Evolutionary conservation across 2,888 invertebrate genomes (phyloP).

Genomic region (Chorisops tibialis): DNA sequence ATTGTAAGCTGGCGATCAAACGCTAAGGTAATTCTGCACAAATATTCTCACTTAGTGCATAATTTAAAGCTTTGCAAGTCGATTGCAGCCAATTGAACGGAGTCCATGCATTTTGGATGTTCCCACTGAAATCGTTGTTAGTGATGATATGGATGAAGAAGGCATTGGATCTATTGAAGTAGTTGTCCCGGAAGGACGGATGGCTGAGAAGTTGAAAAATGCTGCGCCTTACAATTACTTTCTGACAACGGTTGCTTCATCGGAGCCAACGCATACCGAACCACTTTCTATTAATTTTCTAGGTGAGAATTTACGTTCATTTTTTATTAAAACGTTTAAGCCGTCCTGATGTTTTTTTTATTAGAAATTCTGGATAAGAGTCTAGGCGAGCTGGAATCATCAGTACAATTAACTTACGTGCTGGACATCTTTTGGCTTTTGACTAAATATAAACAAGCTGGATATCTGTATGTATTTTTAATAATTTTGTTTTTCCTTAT

Average conservation of each 20-base stretch:
- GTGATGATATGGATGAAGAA: conserved; percentile 45
- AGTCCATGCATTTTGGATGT: too few relatives aligned
- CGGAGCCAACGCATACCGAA: conserved; percentile 62
- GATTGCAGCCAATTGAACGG: too few relatives aligned
- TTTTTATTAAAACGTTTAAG: not conserved
- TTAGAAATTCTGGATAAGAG: conserved; percentile 74
- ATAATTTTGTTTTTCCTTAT: too few relatives aligned
- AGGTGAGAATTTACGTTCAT: conserved; percentile 49
- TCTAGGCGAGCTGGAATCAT: conserved; percentile 69
- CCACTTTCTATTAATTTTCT: conserved; percentile 67
- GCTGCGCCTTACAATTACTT: conserved; percentile 73
- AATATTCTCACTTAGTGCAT: too few relatives aligned
- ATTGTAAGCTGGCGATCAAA: too few relatives aligned
- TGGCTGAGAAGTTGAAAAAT: conserved; percentile 63
- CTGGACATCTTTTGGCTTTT: conserved; percentile 86
- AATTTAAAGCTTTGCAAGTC: too few relatives aligned
- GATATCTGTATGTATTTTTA: conserved; percentile 62
- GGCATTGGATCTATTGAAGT: conserved; percentile 55
- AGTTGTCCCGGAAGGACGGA: conserved; percentile 59
- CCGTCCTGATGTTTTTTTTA: conserved; percentile 35
- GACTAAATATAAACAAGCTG: conserved; percentile 77
- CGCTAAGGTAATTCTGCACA: too few relatives aligned
- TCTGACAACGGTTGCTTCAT: conserved; percentile 67
- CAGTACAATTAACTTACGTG: conserved; percentile 91
- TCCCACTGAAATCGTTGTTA: too few relatives aligned